phyloP scores from a whole-genome alignment of 2,113 vertebrate genomes.

The Oenanthe melanoleuca region DNA sequence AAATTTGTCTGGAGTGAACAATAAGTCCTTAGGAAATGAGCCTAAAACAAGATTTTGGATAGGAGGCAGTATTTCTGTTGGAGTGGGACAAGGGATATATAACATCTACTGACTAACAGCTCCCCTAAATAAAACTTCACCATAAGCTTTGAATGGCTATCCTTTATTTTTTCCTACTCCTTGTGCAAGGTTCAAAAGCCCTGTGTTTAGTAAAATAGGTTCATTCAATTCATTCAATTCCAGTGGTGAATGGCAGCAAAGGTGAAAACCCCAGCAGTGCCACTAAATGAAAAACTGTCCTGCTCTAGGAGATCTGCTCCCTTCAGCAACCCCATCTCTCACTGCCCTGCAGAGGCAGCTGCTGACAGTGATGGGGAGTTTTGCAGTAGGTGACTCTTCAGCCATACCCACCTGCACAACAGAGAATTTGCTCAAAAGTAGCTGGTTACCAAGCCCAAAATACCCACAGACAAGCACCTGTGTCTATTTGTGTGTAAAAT shows the following conservation, averaged over 20 bases:
- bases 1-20: background rate
- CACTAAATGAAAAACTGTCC: background rate
- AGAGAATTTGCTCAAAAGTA: background rate
- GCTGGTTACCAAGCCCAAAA: background rate
- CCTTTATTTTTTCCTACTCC: background rate
- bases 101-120: background rate
- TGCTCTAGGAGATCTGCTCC: background rate
- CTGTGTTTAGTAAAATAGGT: background rate
- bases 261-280: background rate
- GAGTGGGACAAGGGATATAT: background rate
- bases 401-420: background rate
- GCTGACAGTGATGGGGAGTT: background rate
- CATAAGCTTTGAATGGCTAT: background rate
- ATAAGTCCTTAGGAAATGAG: background rate
- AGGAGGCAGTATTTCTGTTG: background rate
- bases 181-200: background rate
- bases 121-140: background rate
- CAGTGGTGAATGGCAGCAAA: background rate
- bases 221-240: background rate
- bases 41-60: background rate
- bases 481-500: conserved; percentile 9
- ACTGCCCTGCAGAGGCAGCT: background rate
- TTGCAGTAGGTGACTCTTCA: background rate
- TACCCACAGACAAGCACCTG: background rate
- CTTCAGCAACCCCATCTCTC: background rate